phyloP scores from a whole-genome alignment of 2,113 vertebrate genomes.

The Ifrita kowaldi region DNA sequence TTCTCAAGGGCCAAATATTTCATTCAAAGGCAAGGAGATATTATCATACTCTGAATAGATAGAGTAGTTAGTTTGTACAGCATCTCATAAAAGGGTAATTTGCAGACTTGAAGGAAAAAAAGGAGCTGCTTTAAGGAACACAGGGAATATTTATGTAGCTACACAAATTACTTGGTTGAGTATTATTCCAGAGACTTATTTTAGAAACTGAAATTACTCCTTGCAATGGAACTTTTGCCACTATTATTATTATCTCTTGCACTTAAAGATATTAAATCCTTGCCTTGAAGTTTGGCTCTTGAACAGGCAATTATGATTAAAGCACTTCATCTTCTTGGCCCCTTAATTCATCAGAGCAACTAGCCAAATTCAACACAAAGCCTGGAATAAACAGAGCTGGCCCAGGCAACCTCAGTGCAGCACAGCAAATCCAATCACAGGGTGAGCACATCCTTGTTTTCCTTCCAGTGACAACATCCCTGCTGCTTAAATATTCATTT shows the following conservation, averaged over 20 bases:
- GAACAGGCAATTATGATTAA: slow-evolving; percentile 12
- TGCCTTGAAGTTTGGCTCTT: neutral
- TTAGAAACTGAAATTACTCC: slow-evolving; percentile 13
- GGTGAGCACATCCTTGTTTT: neutral
- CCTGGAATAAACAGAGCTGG: neutral
- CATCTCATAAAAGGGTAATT: slow-evolving; percentile 54
- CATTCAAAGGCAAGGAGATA: slow-evolving; percentile 43
- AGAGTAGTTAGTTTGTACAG: slow-evolving; percentile 32
- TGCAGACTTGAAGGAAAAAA: neutral
- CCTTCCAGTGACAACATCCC: neutral
- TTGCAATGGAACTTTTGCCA: neutral
- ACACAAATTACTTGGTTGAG: slow-evolving; percentile 38
- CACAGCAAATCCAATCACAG: neutral
- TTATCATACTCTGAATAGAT: slow-evolving; percentile 43
- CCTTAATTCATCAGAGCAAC: neutral
- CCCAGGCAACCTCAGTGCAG: neutral
- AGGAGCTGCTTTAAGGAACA: slow-evolving; percentile 37
- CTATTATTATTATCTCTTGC: slow-evolving; percentile 8
- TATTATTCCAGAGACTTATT: neutral
- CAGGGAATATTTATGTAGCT: slow-evolving; percentile 43
- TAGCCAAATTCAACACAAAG: neutral
- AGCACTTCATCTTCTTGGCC: slow-evolving; percentile 1
- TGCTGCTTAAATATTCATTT: neutral
- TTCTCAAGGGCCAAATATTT: slow-evolving; percentile 55
- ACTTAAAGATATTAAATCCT: slow-evolving; percentile 26